Evolutionary conservation across 1,140 invertebrate species (phyloP).

Genomic region (Drosophila ogumai): DNA sequence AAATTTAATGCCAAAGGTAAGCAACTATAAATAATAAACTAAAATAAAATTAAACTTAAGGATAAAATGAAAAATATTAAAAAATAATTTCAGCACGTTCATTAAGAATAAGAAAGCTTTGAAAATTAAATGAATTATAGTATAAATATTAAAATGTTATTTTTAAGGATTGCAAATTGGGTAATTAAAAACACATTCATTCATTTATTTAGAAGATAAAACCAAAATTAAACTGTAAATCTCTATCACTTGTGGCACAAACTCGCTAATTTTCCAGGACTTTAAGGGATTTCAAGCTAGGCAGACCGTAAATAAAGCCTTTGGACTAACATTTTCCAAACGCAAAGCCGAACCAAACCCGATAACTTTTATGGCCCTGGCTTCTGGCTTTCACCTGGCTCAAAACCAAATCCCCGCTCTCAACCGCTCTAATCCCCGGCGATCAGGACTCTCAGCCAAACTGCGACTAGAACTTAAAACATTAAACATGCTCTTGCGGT

Average conservation of each 20-base stretch:
- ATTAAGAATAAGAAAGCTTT: too few species aligned
- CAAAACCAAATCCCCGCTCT: constrained; percentile 4
- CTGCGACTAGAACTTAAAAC: constrained; percentile 48
- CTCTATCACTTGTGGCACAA: background rate
- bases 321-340: background rate
- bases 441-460: constrained; percentile 29
- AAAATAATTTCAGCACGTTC: too few species aligned
- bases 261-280: background rate
- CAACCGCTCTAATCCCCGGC: constrained; percentile 10
- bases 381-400: constrained; percentile 21
- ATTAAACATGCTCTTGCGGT: constrained; percentile 59
- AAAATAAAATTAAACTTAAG: too few species aligned
- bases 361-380: constrained; percentile 22
- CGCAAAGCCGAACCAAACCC: background rate
- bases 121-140: too few species aligned
- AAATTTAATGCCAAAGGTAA: too few species aligned
- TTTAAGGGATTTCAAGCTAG: too few species aligned
- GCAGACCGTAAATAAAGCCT: background rate
- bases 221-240: background rate
- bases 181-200: background rate
- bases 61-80: too few species aligned
- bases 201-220: background rate
- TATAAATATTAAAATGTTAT: background rate
- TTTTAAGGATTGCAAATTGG: background rate
- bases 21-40: too few species aligned